Evolutionary conservation across 2,113 vertebrate genomes (phyloP), one percentile per base, ranked within the genome.

Genomic region (Xyliphius kryptos): DNA sequence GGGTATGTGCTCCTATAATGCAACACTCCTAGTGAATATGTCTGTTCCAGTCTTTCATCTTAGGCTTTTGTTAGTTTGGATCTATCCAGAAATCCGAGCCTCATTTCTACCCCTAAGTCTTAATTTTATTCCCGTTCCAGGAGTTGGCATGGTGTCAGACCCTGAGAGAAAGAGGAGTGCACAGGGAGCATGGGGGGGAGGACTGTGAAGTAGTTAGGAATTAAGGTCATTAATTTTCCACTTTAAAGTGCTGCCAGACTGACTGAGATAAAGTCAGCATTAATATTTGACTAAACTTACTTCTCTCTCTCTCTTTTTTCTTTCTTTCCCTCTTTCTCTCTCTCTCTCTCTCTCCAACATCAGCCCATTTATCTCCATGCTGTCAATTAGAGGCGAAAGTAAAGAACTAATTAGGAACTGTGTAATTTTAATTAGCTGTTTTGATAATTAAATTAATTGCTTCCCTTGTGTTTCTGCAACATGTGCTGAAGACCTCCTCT

Each of bases 391-490:
- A 97, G 87, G 94, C 90, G 94, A 99, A 98, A 97, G 95, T 95
- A 97, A 99, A 99, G 95, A 99, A 99, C 95, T 99, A 98, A 99
- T 99, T 99, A 99, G 96, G 96, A 97, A 97, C 93, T 99, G 96
- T 99, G 96, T 93, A 98, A 98, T 99, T 99, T 99, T 99, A 99
- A 99, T 99, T 98, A 99, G 96, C 96, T 99, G 94, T 99, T 99
- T 99, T 99, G 94, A 99, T 99, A 98, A 98, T 98, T 98, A 97
- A 98, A 99, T 93, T 99, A 99, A 99, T 99, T 98, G 93, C 95
- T 97, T 99, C 96, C 96, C 96, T 95, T 99, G 96, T 98, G 96
- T 97, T 98, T 90, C 94, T 88, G 95, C 95, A 97, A 98, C 98
- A 95, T 98, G 95, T 91, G 89, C 93, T 85, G 90, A 93, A 92